Evolutionary conservation across 2,113 vertebrate genomes (phyloP), one percentile per base, ranked within the genome.

Genomic region (Scalopus aquaticus): DNA sequence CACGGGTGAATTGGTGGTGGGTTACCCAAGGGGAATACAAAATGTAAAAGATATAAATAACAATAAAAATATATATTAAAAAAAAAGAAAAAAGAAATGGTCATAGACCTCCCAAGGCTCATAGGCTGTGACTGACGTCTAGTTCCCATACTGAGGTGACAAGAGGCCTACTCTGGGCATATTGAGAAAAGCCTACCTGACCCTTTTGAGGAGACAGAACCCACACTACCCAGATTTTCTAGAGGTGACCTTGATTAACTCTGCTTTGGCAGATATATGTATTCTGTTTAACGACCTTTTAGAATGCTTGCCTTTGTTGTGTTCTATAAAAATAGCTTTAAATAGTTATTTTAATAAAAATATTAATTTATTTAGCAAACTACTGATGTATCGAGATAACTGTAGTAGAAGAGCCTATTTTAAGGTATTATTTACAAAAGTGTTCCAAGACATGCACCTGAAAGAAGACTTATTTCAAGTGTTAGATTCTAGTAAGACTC

Each of bases 271-370:
- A n/a, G 51, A 80, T 24, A 9, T 44, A 91, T 78, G 24, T 16
- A 60, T 62, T 64, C 13, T 51, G n/a, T 65, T 84, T 64, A 60
- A 56, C 32, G 60, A 70, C 54, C 49, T 74, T 74, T 46, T 81
- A 69, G 30, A 85, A 89, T 69, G 28, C n/a, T 82, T 62, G 42
- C 64, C 42, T 92, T 22, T 69, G 11, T 49, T 49, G 51, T 9
- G 17, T 65, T 65, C 65, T 65, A 65, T 35, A 84, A 84, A 28
- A 79, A 73, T 13, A 62, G 42, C 67, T 96, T 85, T 69, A 80
- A 81, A 74, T 10, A 28, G 79, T 80, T 62, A 64, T 56, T 91
- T 88, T 54, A 92, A 51, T 39, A 94, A 92, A 74, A 56, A 69
- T 73, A 74, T 39, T 79, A 49, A 84, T 84, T 58, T 83, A 83